phyloP scores from a whole-genome alignment of 2,113 vertebrate genomes.

The Cinclus mexicanus region DNA sequence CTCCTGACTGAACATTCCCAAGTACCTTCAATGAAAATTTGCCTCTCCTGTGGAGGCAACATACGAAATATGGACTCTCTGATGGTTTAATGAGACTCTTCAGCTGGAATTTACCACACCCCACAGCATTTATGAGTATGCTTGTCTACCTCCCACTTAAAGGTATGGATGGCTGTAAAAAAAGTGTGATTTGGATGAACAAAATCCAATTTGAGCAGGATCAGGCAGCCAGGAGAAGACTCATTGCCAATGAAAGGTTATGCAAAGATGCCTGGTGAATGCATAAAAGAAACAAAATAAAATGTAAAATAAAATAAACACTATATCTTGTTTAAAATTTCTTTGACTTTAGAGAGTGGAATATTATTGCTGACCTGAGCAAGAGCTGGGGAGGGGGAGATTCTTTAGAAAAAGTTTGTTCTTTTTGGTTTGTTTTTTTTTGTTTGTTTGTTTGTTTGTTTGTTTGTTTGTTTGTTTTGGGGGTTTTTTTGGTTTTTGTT shows the following conservation, averaged over 20 bases:
- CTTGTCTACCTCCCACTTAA: accelerated
- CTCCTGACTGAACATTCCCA: background rate
- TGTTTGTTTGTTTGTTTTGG: no score
- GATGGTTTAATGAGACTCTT: background rate
- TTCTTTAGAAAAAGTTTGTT: background rate
- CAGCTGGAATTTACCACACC: background rate
- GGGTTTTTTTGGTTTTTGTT: no score
- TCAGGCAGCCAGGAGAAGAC: background rate
- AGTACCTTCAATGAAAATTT: background rate
- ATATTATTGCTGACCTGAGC: background rate
- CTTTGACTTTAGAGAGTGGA: background rate
- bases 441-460: no score
- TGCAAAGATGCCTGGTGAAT: background rate
- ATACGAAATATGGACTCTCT: background rate
- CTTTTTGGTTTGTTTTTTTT: no score
- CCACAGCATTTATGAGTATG: background rate
- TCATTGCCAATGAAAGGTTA: background rate
- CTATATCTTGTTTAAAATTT: background rate
- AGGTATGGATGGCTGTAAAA: background rate
- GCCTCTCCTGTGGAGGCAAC: background rate
- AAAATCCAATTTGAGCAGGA: background rate
- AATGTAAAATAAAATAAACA: background rate
- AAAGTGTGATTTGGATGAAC: background rate
- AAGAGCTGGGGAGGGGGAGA: background rate
- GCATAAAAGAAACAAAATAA: background rate